These are phyloP conservation scores for Squalus acanthias DNA, from an alignment of 2,797 vertebrate genomes.

Conservation along the genomic window DNA sequence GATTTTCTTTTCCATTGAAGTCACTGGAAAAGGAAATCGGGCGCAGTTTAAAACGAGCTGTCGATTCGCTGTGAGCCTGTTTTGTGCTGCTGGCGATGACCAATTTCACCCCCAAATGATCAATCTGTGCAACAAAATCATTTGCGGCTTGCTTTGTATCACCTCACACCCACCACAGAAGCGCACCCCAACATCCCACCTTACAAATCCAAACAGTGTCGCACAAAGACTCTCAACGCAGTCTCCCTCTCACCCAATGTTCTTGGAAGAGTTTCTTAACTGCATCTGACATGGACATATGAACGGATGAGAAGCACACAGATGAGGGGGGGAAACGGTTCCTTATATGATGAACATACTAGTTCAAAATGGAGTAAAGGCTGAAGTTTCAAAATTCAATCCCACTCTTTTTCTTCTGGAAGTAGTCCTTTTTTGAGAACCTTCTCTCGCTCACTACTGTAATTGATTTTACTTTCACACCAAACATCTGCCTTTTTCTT, in stretches of 20 bases:
- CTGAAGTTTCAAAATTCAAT: background rate
- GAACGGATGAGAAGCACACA: background rate
- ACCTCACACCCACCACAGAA: background rate
- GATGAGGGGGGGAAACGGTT: background rate
- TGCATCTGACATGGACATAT: background rate
- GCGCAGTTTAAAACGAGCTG: background rate
- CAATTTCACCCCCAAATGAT: too few species aligned
- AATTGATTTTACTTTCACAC: background rate
- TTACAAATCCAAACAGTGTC: background rate
- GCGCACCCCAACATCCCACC: background rate
- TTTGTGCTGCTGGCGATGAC: too few species aligned
- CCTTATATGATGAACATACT: background rate
- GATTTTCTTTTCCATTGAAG: background rate
- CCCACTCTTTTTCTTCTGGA: too few species aligned
- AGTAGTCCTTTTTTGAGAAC: background rate
- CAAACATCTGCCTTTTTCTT: background rate
- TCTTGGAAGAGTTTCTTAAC: background rate
- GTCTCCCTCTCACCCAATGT: background rate
- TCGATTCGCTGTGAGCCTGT: background rate
- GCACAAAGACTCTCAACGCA: background rate
- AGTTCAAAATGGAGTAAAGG: background rate
- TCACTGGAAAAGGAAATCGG: background rate
- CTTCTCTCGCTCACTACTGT: background rate
- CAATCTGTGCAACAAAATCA: background rate
- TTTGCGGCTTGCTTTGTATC: background rate